Base-by-base conservation (phyloP, 2,797 vertebrate species). In the Epinephelus malabaricus region DNA sequence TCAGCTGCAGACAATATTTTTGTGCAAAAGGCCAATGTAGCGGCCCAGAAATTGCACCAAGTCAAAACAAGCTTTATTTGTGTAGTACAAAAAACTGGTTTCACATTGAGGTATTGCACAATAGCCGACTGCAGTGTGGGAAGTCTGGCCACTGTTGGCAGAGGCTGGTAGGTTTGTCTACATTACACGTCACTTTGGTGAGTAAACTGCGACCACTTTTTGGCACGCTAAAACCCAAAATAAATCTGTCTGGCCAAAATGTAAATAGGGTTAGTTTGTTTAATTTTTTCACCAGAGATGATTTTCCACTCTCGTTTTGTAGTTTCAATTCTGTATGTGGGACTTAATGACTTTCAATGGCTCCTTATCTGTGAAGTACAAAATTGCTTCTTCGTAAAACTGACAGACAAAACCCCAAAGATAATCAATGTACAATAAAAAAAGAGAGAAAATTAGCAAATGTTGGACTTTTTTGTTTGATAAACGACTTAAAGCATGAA, bases 81-180 rank as follows among this genome's bases (percentile, higher is more conserved):
- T 55, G 69, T 46, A 53, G 50, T 6, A 71, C 11, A 19, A 61
- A 45, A 82, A 84, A 34, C 53, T 58, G 79, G 77, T 81, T 86
- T 83, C 73, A 64, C 70, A 51, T 69, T 67, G 53, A 84, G 47
- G 18, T 30, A 61, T 90, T 87, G 86, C 81, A 86, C 86, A 90
- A 92, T 40, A 47, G 45, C 73, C 5, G 45, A 47, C 71, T 69
- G 76, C 23, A 50, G 79, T 58, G 75, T 68, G 77, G 66, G 81
- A 81, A 85, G 77, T 72, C 56, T 79, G 75, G 76, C 25, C 63
- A 2, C 56, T 17, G 49, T 13, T 83, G 73, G 69, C 72, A 67
- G 64, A 69, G 25, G 43, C 72, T 53, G 59, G 27, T 13, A 19
- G 45, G 38, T 70, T 64, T 64, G 67, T 84, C 74, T 73, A 73